Conservation (phyloP, 2,797 vertebrate genomes). For the Coregonus ussuriensis region DNA sequence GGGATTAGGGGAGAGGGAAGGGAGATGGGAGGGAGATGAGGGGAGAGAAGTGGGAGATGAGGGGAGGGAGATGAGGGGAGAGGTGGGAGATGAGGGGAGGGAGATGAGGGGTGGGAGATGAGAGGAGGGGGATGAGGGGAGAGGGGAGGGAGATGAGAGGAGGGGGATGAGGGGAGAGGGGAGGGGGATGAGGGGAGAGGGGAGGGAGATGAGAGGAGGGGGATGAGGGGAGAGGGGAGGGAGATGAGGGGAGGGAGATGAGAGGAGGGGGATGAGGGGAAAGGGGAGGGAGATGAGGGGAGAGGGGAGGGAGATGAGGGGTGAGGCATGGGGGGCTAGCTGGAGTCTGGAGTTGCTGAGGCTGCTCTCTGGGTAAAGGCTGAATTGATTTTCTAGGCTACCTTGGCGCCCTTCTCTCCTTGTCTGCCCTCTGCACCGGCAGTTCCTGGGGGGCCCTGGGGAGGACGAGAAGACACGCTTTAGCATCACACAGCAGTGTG, state of each 20-base stretch:
- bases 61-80: too few relatives aligned
- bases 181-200: background rate
- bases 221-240: too few relatives aligned
- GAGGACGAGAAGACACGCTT: slow-evolving; percentile 52
- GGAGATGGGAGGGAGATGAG: too few relatives aligned
- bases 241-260: too few relatives aligned
- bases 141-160: too few relatives aligned
- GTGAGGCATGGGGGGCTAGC: background rate
- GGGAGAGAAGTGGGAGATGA: too few relatives aligned
- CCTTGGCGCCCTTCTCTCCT: slow-evolving; percentile 98
- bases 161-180: background rate
- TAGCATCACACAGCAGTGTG: slow-evolving; percentile 37
- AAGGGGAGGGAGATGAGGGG: background rate
- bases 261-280: too few relatives aligned
- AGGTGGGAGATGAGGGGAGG: too few relatives aligned
- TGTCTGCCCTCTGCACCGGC: slow-evolving; percentile 92
- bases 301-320: background rate
- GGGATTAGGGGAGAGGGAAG: too few relatives aligned
- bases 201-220: background rate
- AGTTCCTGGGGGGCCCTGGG: slow-evolving; percentile 89
- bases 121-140: too few relatives aligned
- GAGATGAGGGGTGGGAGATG: too few relatives aligned
- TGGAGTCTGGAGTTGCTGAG: slow-evolving; percentile 35
- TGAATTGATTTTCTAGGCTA: slow-evolving; percentile 69
- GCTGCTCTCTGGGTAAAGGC: slow-evolving; percentile 33